Conservation (phyloP, 2,113 vertebrate genomes). For the Pristiophorus japonicus region DNA sequence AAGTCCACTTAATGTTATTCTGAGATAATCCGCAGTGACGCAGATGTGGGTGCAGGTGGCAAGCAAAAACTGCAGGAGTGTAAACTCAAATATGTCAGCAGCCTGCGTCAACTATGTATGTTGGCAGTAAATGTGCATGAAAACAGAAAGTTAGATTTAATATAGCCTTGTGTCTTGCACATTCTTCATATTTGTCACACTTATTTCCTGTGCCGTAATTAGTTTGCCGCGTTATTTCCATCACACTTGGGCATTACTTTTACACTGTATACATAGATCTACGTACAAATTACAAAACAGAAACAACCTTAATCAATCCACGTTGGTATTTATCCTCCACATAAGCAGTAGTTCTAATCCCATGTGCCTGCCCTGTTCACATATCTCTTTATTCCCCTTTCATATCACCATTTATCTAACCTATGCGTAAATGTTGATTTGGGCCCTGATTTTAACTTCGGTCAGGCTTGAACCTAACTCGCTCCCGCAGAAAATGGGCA, state of each 20-base stretch:
- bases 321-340: neutral
- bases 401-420: neutral
- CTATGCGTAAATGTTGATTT: neutral
- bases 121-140: neutral
- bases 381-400: neutral
- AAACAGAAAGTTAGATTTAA: neutral
- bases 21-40: neutral
- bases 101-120: neutral
- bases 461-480: neutral
- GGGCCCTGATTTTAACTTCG: neutral
- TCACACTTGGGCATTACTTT: neutral
- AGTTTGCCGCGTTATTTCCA: neutral
- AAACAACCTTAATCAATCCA: neutral
- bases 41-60: constrained; percentile 16
- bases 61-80: constrained; percentile 27
- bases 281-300: neutral
- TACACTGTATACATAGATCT: neutral
- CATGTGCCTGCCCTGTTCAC: neutral
- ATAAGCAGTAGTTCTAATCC: neutral
- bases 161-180: neutral
- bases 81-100: neutral
- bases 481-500: no score
- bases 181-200: neutral
- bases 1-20: neutral
- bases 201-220: neutral